Conservation (phyloP, 2,888 invertebrate genomes). For the Drosophila kuntzei region DNA sequence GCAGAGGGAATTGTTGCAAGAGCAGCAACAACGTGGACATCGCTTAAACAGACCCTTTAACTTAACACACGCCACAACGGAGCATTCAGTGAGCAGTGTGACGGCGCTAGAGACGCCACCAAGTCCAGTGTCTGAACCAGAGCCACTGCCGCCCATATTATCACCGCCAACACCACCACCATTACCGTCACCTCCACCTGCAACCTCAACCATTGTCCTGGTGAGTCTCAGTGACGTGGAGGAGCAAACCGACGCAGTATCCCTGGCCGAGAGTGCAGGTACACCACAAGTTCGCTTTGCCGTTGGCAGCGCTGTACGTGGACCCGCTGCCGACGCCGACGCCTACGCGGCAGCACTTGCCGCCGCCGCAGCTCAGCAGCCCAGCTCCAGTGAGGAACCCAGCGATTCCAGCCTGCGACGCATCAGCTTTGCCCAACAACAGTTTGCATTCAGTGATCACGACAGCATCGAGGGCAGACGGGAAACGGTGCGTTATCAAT, state of each 20-base stretch:
- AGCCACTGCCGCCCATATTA: conserved; percentile 39
- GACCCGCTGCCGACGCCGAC: conserved; percentile 60
- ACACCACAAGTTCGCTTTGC: conserved; percentile 75
- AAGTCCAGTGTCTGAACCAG: conserved; percentile 13
- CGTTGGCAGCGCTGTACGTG: conserved; percentile 83
- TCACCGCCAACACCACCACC: conserved; percentile 16
- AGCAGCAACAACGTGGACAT: conserved; percentile 79
- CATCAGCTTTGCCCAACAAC: conserved; percentile 87
- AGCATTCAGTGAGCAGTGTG: conserved; percentile 26
- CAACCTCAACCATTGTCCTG: conserved; percentile 33
- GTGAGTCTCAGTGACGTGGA: conserved; percentile 64
- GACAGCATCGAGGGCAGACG: conserved; percentile 86
- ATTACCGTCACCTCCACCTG: conserved; percentile 37
- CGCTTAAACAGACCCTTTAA: conserved; percentile 75
- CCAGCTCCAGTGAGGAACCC: conserved; percentile 73
- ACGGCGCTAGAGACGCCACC: conserved; percentile 53
- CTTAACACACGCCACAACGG: conserved; percentile 50
- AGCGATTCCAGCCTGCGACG: conserved; percentile 86
- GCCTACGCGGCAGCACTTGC: conserved; percentile 56
- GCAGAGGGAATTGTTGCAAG: conserved; percentile 24
- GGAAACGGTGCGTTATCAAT: conserved; percentile 74
- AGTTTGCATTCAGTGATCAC: conserved; percentile 87
- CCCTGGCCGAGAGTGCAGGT: conserved; percentile 81
- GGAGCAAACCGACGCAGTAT: conserved; percentile 63
- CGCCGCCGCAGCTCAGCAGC: conserved; percentile 59